Conservation (phyloP, 2,113 vertebrate species). For the Columba livia region DNA sequence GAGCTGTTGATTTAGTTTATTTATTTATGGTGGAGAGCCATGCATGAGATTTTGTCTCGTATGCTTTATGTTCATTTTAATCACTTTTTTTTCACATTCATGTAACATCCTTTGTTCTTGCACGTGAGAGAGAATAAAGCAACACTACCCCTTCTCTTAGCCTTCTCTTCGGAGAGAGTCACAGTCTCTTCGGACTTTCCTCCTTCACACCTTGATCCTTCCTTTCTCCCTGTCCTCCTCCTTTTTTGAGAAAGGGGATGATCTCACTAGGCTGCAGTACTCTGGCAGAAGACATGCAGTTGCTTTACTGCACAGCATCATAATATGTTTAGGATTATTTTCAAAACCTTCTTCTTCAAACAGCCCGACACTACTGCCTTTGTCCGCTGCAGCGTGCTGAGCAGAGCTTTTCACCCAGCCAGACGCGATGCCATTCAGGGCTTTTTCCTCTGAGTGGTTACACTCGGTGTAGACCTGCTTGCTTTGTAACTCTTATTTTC, state of each 20-base stretch:
- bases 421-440: not conserved
- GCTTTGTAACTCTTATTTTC: constrained; percentile 47
- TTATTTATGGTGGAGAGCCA: not conserved
- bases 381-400: not conserved
- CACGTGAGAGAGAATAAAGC: not conserved
- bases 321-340: constrained; percentile 44
- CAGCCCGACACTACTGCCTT: not conserved
- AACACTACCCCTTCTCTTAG: not conserved
- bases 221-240: not conserved
- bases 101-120: not conserved
- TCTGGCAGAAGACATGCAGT: not conserved
- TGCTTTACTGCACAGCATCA: not conserved
- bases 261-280: not conserved
- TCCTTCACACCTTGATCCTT: not conserved
- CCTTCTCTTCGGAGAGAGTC: not conserved
- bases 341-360: not conserved
- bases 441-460: not conserved
- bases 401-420: not conserved
- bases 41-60: not conserved
- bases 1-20: not conserved
- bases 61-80: not conserved
- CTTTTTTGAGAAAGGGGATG: not conserved
- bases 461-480: not conserved
- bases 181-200: not conserved
- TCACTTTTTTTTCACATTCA: not conserved